Evolutionary conservation across 2,888 invertebrate species (phyloP), one percentile per base, ranked within the genome.

Genomic region (Chrysina gloriosa): DNA sequence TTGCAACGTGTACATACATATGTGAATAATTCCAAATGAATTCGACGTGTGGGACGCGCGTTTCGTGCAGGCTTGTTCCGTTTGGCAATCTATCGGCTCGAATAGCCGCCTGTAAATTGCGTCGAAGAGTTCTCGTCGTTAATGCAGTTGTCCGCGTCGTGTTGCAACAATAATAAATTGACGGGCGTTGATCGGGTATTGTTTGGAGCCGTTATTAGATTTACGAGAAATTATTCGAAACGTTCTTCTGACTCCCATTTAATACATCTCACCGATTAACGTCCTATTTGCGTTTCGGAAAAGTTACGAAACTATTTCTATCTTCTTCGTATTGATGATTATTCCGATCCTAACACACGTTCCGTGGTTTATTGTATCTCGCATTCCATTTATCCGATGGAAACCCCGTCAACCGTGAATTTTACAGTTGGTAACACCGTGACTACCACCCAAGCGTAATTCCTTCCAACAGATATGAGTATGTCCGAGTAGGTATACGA

Each of bases 11-110:
- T n/a, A n/a, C n/a, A n/a, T n/a, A n/a, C n/a, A n/a, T 47, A n/a
- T 21, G 58, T 58, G 58, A 58, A 58, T 58, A 58, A 58, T 58
- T 39, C 42, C 14, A 58, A 39, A 39, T 58, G 58, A 58, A 58
- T 58, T 58, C 58, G 16, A 39, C 25, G 58, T 39, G 58, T 58
- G 58, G 58, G 58, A 14, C 19, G 58, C n/a, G n/a, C 14, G 39
- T 39, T 58, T 39, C 11, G 58, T 39, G 58, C 39, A 11, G 39
- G 58, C 25, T 23, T 36, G 39, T 25, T 50, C 45, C 11, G 9
- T 52, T 58, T 58, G 42, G 58, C 58, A 58, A 58, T 58, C 39
- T 39, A 58, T 58, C 42, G 39, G 58, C 31, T 39, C 39, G 58
- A 31, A 39, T 39, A 39, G 58, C 23, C 39, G 58, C 23, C 39